Evolutionary conservation across 2,797 vertebrate genomes (phyloP).

Genomic region (Hemitrygon akajei): DNA sequence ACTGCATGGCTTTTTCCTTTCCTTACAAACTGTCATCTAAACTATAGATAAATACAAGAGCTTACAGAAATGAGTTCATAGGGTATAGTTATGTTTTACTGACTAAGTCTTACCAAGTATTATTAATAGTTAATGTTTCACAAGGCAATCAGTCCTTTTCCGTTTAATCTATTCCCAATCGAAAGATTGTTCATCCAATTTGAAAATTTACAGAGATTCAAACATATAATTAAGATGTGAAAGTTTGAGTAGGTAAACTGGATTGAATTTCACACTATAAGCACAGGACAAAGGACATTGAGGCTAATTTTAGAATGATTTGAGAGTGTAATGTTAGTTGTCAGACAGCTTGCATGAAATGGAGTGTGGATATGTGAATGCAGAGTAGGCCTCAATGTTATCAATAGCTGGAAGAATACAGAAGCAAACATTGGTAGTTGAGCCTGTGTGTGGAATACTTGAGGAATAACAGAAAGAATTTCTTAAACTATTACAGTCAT

Average conservation of each 20-base stretch:
- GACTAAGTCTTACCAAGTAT: neutral
- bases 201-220: neutral
- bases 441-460: neutral
- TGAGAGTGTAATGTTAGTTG: neutral
- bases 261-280: neutral
- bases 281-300: neutral
- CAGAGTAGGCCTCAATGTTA: neutral
- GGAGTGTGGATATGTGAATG: constrained; percentile 11
- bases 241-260: neutral
- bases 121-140: neutral
- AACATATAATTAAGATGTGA: neutral
- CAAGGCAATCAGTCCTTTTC: neutral
- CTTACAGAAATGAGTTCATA: neutral
- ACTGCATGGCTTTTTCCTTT: neutral
- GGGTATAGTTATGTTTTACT: neutral
- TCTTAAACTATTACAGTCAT: no score
- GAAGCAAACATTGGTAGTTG: neutral
- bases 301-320: neutral
- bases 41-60: neutral
- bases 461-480: neutral
- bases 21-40: neutral
- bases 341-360: neutral
- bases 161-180: neutral
- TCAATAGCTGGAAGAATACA: neutral
- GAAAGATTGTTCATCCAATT: neutral